These are phyloP conservation scores for Lochmaea capreae DNA, from an alignment of 2,888 invertebrate genomes.

Conservation along the genomic window DNA sequence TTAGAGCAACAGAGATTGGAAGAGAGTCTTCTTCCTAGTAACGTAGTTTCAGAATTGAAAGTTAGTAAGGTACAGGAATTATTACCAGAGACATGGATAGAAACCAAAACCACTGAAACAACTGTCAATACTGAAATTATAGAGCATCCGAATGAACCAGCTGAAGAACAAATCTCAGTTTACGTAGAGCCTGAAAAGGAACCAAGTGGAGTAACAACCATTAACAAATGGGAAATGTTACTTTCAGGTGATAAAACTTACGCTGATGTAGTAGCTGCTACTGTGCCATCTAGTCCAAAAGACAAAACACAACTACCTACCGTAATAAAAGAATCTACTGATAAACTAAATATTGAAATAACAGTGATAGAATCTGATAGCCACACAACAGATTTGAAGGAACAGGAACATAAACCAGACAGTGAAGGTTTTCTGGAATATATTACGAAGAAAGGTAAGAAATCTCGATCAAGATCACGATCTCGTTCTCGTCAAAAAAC, in stretches of 20 bases:
- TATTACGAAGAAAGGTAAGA: constrained; percentile 60
- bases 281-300: constrained; percentile 52
- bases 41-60: constrained; percentile 52
- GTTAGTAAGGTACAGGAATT: constrained; percentile 43
- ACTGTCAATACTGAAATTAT: constrained; percentile 1
- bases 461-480: constrained; percentile 70
- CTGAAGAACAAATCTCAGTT: constrained; percentile 15
- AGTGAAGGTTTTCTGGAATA: constrained; percentile 67
- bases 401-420: constrained; percentile 47
- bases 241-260: constrained; percentile 74
- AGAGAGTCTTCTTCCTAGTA: constrained; percentile 53
- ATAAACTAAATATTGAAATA: constrained; percentile 49
- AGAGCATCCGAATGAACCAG: background rate
- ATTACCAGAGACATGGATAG: constrained; percentile 17
- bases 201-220: constrained; percentile 26
- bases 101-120: constrained; percentile 8
- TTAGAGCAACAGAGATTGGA: constrained; percentile 50
- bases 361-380: constrained; percentile 57
- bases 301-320: background rate
- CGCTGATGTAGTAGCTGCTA: constrained; percentile 74
- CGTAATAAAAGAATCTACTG: background rate
- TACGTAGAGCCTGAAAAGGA: constrained; percentile 7
- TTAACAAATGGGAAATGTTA: constrained; percentile 68
- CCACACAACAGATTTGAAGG: constrained; percentile 16
- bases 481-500: constrained; percentile 56